Percentiles rank a stretch among this genome's conserved stretches.
Conservation (phyloP, 2,888 invertebrate species). For the Microctonus aethiopoides region DNA sequence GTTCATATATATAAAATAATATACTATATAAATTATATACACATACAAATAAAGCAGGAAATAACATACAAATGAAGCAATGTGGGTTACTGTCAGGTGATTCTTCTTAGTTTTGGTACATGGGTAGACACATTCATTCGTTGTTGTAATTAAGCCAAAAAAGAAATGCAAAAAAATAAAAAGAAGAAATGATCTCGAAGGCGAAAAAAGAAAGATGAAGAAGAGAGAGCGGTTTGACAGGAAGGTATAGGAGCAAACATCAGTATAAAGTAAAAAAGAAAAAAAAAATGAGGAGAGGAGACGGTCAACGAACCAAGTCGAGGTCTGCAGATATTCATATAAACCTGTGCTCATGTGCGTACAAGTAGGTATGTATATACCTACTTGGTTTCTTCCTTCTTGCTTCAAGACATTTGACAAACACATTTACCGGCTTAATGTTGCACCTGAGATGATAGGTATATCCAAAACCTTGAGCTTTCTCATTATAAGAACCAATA, state of each 20-base stretch:
- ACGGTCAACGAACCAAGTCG: conserved; percentile 28
- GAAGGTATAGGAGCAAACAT: neutral
- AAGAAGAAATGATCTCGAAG: conserved; percentile 4
- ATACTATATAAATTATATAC: too few relatives aligned
- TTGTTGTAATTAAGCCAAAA: neutral
- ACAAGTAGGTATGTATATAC: neutral
- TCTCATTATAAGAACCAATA: neutral
- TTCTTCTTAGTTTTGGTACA: conserved; percentile 8
- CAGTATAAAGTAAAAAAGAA: neutral
- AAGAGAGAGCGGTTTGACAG: conserved; percentile 4
- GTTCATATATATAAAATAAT: too few relatives aligned
- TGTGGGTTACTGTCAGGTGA: conserved; percentile 16
- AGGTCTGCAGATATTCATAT: conserved; percentile 1
- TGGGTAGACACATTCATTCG: conserved; percentile 1
- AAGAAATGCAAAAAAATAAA: neutral
- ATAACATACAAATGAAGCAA: neutral
- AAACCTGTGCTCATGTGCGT: too few relatives aligned
- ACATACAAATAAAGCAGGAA: neutral
- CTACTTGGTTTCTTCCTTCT: neutral
- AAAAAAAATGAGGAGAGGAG: neutral
- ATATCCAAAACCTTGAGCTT: conserved; percentile 15
- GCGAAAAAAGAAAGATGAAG: neutral
- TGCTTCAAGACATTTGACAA: conserved; percentile 3
- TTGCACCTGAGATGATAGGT: conserved; percentile 26
- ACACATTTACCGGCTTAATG: neutral